phyloP scores from a whole-genome alignment of 2,888 invertebrate species.

The Yponomeuta plumbellus region DNA sequence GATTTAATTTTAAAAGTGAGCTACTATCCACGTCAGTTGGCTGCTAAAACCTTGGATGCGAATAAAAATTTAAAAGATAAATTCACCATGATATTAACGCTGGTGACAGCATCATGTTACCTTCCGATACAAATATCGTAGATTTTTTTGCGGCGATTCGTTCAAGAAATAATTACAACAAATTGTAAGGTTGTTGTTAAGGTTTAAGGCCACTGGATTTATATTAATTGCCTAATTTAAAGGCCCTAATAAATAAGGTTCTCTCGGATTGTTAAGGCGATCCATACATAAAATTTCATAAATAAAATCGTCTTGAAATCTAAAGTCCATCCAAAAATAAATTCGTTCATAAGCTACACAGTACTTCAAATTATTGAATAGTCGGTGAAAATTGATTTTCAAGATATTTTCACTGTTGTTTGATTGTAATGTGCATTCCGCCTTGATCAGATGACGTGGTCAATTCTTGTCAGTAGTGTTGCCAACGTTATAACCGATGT shows the following conservation, averaged over 20 bases:
- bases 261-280: background rate
- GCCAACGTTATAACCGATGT: no score
- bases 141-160: no score
- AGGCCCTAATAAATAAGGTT: no score
- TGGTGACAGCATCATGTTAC: no score
- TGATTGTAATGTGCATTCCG: constrained; percentile 9
- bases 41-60: no score
- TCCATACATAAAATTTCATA: background rate
- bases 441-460: background rate
- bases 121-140: no score
- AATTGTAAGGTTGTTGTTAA: no score
- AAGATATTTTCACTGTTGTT: background rate
- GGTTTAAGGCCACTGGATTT: background rate
- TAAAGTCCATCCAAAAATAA: constrained; percentile 6
- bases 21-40: no score
- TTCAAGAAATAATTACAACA: no score
- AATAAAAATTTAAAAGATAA: no score
- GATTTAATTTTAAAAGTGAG: no score
- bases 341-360: background rate
- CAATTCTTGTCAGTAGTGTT: background rate
- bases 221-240: background rate
- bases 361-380: background rate
- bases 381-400: background rate
- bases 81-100: no score
- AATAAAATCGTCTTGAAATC: background rate